Conservation (phyloP, 1,140 invertebrate genomes). For the Daktulosphaira vitifoliae region DNA sequence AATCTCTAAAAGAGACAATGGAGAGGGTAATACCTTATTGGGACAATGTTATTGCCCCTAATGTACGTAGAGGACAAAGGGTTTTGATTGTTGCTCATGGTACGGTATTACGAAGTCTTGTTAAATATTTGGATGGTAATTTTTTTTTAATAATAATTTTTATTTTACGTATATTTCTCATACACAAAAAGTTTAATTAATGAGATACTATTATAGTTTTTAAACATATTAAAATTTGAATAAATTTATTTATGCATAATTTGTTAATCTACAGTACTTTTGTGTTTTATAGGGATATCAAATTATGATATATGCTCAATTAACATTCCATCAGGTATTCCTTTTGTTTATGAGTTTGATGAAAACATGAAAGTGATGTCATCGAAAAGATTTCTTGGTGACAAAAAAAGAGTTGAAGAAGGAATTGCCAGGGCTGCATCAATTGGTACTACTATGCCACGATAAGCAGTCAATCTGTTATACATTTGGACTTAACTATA, state of each 20-base stretch:
- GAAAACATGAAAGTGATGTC: slow-evolving; percentile 50
- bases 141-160: too few species aligned
- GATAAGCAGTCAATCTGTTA: slow-evolving; percentile 6
- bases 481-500: not conserved
- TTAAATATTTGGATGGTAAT: slow-evolving; percentile 59
- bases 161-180: too few species aligned
- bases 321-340: slow-evolving; percentile 66
- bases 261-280: too few species aligned
- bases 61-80: slow-evolving; percentile 52
- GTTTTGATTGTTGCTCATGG: slow-evolving; percentile 62
- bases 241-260: too few species aligned
- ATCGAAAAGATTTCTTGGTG: slow-evolving; percentile 54
- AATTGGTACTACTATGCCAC: slow-evolving; percentile 15
- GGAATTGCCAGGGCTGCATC: slow-evolving; percentile 47
- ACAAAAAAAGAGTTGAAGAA: slow-evolving; percentile 55
- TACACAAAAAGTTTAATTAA: too few species aligned
- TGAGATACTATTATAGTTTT: too few species aligned
- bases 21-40: slow-evolving; percentile 56
- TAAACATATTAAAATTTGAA: too few species aligned
- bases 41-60: slow-evolving; percentile 55
- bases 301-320: slow-evolving; percentile 56
- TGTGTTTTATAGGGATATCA: slow-evolving; percentile 41
- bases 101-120: slow-evolving; percentile 58
- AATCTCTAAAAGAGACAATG: slow-evolving; percentile 59
- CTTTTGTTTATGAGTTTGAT: slow-evolving; percentile 59